Conservation (phyloP, 92 coral and sea anemone species). For the Umimayanthus chanpuru region DNA sequence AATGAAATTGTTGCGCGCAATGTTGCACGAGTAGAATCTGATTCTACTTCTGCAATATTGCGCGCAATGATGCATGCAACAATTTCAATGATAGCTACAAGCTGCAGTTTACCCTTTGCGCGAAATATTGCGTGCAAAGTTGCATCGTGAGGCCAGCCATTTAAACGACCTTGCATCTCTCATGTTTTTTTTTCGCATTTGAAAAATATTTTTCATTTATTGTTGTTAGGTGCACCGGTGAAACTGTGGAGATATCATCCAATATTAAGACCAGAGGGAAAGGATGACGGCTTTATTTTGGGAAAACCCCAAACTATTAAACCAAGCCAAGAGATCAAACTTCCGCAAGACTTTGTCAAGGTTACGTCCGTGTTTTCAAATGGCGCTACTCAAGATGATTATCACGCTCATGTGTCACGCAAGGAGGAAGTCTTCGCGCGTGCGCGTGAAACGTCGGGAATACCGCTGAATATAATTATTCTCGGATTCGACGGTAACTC, state of each 20-base stretch:
- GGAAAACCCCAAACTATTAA: slow-evolving; percentile 48
- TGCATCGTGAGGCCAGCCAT: too few relatives aligned
- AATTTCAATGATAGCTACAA: too few relatives aligned
- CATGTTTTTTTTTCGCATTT: not conserved
- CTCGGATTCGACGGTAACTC: slow-evolving; percentile 86
- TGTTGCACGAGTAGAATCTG: too few relatives aligned
- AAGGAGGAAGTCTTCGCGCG: slow-evolving; percentile 51
- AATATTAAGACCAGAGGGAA: slow-evolving; percentile 40
- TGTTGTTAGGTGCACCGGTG: slow-evolving; percentile 52
- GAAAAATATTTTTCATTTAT: too few relatives aligned
- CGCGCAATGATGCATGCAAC: too few relatives aligned
- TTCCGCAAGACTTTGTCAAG: slow-evolving; percentile 62
- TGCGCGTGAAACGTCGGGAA: slow-evolving; percentile 51
- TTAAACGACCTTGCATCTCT: too few relatives aligned
- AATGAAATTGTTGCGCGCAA: too few relatives aligned
- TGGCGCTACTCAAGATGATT: slow-evolving; percentile 62
- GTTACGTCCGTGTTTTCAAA: slow-evolving; percentile 56
- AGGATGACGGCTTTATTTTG: slow-evolving; percentile 48
- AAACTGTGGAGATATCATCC: slow-evolving; percentile 48
- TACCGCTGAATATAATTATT: slow-evolving; percentile 74
- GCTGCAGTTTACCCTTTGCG: too few relatives aligned
- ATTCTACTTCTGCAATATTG: too few relatives aligned
- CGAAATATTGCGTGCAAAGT: too few relatives aligned
- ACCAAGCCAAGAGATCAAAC: slow-evolving; percentile 38
- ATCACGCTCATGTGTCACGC: slow-evolving; percentile 67